phyloP scores from a whole-genome alignment of 2,113 vertebrate species.

The Podarcis muralis region DNA sequence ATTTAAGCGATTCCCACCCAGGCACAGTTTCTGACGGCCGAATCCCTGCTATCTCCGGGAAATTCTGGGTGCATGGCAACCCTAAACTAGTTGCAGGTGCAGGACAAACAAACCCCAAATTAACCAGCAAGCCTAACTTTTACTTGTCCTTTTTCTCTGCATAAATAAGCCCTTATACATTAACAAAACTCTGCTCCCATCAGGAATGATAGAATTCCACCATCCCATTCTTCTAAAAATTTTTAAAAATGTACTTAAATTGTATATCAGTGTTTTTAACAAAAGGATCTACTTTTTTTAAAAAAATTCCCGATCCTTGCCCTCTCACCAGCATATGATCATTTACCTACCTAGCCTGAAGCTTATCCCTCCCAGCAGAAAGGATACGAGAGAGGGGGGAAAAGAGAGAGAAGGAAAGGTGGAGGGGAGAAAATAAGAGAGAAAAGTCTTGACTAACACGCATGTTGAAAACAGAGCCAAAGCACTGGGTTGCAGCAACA shows the following conservation, averaged over 20 bases:
- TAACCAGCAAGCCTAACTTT: too few species aligned
- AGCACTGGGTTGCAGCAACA: not conserved
- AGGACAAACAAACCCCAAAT: too few species aligned
- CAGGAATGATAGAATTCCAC: too few species aligned
- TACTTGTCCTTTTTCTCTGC: too few species aligned
- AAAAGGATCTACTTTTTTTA: not conserved
- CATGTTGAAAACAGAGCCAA: not conserved
- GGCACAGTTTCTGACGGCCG: too few species aligned
- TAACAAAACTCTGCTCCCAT: too few species aligned
- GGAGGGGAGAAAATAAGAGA: not conserved
- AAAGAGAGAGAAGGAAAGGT: not conserved
- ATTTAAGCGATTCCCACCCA: too few species aligned
- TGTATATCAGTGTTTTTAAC: not conserved
- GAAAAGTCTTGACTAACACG: not conserved
- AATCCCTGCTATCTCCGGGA: too few species aligned
- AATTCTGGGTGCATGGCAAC: too few species aligned
- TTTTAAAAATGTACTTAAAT: not conserved
- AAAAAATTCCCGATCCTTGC: not conserved
- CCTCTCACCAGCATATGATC: not conserved
- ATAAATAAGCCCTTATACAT: too few species aligned
- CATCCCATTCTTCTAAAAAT: too few species aligned
- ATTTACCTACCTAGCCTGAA: not conserved
- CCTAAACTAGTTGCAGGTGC: too few species aligned
- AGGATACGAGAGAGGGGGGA: not conserved
- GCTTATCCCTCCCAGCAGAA: not conserved